A percentile compares a stretch with the other conserved stretches of the same genome.
phyloP scores from a whole-genome alignment of 1,140 invertebrate species.

The Drosophila bocki region DNA sequence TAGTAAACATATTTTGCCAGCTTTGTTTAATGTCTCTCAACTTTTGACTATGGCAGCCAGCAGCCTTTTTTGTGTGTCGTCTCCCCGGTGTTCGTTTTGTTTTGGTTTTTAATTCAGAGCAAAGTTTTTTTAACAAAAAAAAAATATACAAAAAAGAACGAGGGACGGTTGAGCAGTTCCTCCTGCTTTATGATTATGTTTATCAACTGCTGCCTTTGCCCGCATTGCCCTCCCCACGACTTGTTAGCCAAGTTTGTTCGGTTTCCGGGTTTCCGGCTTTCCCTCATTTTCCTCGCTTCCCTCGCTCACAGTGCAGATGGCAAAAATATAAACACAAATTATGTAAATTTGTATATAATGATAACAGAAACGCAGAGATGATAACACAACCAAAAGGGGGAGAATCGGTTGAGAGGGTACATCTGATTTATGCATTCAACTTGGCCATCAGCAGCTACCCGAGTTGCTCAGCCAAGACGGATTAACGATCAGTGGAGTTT shows the following conservation, averaged over 20 bases:
- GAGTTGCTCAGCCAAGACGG: slow-evolving; percentile 24
- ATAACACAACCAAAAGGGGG: slow-evolving; percentile 14
- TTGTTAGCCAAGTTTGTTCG: slow-evolving; percentile 10
- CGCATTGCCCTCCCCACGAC: neutral
- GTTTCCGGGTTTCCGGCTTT: slow-evolving; percentile 5
- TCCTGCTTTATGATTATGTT: slow-evolving; percentile 67
- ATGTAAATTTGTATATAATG: slow-evolving; percentile 80
- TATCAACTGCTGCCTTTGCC: slow-evolving; percentile 47
- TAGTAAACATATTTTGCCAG: slow-evolving; percentile 69
- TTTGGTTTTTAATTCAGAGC: slow-evolving; percentile 68
- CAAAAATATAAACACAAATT: slow-evolving; percentile 74
- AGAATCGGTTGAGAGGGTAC: slow-evolving; percentile 25
- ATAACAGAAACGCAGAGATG: slow-evolving; percentile 55
- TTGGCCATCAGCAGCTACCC: slow-evolving; percentile 4
- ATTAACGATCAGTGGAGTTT: slow-evolving; percentile 21
- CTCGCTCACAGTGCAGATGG: slow-evolving; percentile 23
- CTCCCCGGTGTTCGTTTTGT: slow-evolving; percentile 21
- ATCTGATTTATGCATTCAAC: slow-evolving; percentile 42
- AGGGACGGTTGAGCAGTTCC: slow-evolving; percentile 47
- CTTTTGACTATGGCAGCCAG: slow-evolving; percentile 47
- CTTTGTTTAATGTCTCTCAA: slow-evolving; percentile 72
- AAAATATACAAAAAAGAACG: neutral
- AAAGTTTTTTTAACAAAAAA: slow-evolving; percentile 52
- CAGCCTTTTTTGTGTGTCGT: slow-evolving; percentile 30
- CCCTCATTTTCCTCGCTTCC: neutral